These are phyloP conservation scores for Mythimna albipuncta DNA, from an alignment of 2,888 invertebrate genomes.

Conservation along the genomic window DNA sequence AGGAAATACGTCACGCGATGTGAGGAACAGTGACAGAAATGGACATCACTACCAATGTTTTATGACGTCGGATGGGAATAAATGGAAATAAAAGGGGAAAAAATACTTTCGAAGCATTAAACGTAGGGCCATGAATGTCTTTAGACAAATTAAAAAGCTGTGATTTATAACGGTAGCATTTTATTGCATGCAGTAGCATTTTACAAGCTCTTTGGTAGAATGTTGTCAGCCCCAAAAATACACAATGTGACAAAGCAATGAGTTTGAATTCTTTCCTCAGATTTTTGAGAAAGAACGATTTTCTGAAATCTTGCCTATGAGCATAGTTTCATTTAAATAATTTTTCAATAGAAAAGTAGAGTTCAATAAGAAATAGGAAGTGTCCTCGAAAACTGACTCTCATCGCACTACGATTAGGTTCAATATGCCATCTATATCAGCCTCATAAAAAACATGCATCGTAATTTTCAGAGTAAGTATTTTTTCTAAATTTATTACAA, in stretches of 20 bases:
- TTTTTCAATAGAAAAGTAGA: not conserved
- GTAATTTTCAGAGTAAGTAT: too few species aligned
- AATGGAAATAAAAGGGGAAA: conserved; percentile 79
- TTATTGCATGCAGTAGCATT: conserved; percentile 67
- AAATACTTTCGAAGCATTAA: conserved; percentile 78
- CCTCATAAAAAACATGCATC: too few species aligned
- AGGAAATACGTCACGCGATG: conserved; percentile 64
- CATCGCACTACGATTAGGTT: too few species aligned
- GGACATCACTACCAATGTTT: conserved; percentile 77
- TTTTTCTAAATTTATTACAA: too few species aligned
- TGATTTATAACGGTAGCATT: conserved; percentile 77
- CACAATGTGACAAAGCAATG: conserved; percentile 35
- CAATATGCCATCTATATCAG: too few species aligned
- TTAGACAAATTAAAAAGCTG: conserved; percentile 82
- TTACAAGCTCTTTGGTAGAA: conserved; percentile 60
- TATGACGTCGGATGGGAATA: conserved; percentile 76
- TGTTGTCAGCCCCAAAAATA: conserved; percentile 59
- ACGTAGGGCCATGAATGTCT: conserved; percentile 77
- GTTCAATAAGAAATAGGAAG: too few species aligned
- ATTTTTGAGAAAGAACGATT: conserved; percentile 1
- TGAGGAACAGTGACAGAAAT: conserved; percentile 70
- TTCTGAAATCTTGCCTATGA: conserved; percentile 7
- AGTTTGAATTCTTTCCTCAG: conserved; percentile 21
- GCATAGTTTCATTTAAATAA: not conserved
- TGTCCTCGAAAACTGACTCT: too few species aligned